phyloP scores from a whole-genome alignment of 1,140 invertebrate species.

The Cheumatopsyche charites region DNA sequence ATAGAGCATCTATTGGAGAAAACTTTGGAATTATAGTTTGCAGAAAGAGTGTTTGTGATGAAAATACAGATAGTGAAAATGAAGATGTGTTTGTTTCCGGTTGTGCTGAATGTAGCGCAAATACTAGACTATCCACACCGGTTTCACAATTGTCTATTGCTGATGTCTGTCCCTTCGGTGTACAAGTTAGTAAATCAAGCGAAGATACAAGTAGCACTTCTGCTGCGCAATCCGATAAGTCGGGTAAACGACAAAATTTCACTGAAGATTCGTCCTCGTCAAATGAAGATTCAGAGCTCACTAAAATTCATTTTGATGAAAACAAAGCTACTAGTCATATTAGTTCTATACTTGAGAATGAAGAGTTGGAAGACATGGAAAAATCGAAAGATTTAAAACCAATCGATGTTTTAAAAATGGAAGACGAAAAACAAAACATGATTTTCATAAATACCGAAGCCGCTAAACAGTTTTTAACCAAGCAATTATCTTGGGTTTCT shows the following conservation, averaged over 20 bases:
- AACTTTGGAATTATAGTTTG: conserved; percentile 74
- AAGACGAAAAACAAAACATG: conserved; percentile 67
- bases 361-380: conserved; percentile 51
- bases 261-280: conserved; percentile 64
- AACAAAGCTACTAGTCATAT: conserved; percentile 28
- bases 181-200: conserved; percentile 61
- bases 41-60: conserved; percentile 62
- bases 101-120: conserved; percentile 68
- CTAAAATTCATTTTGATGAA: conserved; percentile 50
- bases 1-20: conserved; percentile 68
- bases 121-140: conserved; percentile 60
- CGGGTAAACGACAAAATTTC: conserved; percentile 59
- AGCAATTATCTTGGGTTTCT: conserved; percentile 75
- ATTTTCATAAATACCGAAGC: conserved; percentile 76
- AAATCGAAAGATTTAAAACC: conserved; percentile 50
- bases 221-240: conserved; percentile 58
- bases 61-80: conserved; percentile 67
- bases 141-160: conserved; percentile 60
- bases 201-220: conserved; percentile 62
- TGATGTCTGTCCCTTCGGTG: conserved; percentile 60
- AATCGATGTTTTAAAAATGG: conserved; percentile 52
- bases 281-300: conserved; percentile 60
- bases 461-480: conserved; percentile 71
- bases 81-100: conserved; percentile 70
- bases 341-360: conserved; percentile 37